Percentiles rank a stretch among this genome's conserved stretches.
These are phyloP conservation scores for Fulica atra DNA, from an alignment of 2,113 vertebrate genomes.

Conservation along the genomic window DNA sequence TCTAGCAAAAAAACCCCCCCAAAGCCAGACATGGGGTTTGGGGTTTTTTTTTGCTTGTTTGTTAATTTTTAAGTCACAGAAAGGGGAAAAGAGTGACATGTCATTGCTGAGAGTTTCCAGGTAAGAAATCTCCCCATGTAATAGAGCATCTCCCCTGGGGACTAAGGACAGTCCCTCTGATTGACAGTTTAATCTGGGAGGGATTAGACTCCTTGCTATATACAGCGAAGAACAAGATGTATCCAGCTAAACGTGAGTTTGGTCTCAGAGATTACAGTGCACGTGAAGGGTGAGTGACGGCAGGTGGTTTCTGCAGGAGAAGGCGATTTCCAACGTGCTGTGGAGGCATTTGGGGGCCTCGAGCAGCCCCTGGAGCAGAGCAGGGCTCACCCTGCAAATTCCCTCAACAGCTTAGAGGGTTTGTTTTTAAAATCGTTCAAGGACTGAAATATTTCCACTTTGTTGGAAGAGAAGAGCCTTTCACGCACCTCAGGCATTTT, in stretches of 20 bases:
- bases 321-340: background rate
- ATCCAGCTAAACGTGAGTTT: background rate
- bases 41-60: background rate
- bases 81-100: background rate
- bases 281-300: background rate
- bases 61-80: background rate
- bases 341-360: background rate
- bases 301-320: background rate
- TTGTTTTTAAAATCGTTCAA: background rate
- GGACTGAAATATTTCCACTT: background rate
- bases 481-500: background rate
- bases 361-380: background rate
- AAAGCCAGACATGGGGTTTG: too few species aligned
- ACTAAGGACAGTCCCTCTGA: background rate
- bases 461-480: background rate
- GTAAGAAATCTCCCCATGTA: background rate
- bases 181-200: background rate
- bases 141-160: background rate
- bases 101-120: background rate
- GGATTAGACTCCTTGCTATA: background rate
- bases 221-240: background rate
- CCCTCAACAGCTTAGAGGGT: background rate
- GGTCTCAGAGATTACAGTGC: background rate
- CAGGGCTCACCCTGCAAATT: background rate
- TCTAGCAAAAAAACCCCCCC: background rate